Conservation (phyloP, 2,888 invertebrate species). For the Hedychridium roseum region DNA sequence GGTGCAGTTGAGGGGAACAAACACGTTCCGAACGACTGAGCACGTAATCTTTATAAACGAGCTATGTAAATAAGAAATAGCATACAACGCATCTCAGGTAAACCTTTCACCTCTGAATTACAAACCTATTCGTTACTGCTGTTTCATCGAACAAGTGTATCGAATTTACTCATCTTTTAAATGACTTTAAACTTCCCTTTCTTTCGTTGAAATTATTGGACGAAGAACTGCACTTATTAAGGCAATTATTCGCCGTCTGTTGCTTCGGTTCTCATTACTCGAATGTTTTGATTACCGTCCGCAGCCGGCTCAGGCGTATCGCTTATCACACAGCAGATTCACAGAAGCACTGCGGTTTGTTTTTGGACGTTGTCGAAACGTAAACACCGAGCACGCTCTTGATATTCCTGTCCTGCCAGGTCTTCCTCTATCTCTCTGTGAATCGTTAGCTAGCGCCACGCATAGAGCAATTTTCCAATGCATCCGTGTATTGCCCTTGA, state of each 20-base stretch:
- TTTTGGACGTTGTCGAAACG: slow-evolving; percentile 29
- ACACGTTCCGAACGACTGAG: no score
- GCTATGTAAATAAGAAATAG: no score
- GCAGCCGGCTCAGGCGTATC: slow-evolving; percentile 2
- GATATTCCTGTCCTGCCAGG: slow-evolving; percentile 4
- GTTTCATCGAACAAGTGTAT: no score
- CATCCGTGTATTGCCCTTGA: not conserved
- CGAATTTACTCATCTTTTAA: no score
- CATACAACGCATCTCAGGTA: not conserved
- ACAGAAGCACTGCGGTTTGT: slow-evolving; percentile 20
- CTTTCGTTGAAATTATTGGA: not conserved
- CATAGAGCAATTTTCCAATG: not conserved
- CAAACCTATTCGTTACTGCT: slow-evolving; percentile 4
- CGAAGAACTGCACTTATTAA: not conserved
- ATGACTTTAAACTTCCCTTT: no score
- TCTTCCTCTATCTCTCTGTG: not conserved
- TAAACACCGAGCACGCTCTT: slow-evolving; percentile 24
- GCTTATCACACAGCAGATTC: slow-evolving; percentile 8
- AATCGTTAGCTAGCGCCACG: not conserved
- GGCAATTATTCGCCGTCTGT: not conserved
- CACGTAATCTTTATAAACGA: no score
- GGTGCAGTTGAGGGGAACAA: no score
- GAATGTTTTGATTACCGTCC: not conserved
- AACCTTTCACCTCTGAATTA: not conserved
- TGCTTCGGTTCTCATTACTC: not conserved